Conservation (phyloP, 1,140 invertebrate genomes). For the Pinna nobilis region DNA sequence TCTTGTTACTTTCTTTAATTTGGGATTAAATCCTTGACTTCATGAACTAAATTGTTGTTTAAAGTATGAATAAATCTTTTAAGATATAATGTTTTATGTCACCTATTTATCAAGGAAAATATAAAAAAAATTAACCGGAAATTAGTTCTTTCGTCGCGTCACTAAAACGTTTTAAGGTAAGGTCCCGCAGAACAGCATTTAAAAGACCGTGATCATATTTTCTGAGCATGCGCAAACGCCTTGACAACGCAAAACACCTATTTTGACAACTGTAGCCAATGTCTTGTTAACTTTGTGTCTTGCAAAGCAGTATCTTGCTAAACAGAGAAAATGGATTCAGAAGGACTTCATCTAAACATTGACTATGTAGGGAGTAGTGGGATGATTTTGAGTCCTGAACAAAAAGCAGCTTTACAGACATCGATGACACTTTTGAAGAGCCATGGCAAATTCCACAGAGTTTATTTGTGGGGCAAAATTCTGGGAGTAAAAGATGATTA, state of each 20-base stretch:
- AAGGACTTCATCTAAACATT: slow-evolving; percentile 67
- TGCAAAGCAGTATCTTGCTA: background rate
- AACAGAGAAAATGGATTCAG: slow-evolving; percentile 67
- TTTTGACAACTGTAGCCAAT: background rate
- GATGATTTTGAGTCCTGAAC: slow-evolving; percentile 71
- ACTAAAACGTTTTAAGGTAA: no score
- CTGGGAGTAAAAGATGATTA: slow-evolving; percentile 74
- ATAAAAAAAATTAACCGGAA: no score
- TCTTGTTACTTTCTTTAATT: no score
- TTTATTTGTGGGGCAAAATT: slow-evolving; percentile 76
- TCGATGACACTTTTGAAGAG: slow-evolving; percentile 73
- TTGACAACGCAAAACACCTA: slow-evolving; percentile 43
- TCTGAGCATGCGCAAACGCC: slow-evolving; percentile 21
- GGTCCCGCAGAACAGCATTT: no score
- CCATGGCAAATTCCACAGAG: slow-evolving; percentile 73
- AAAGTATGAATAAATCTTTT: no score
- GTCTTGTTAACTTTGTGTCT: background rate
- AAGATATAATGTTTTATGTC: no score
- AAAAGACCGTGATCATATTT: background rate
- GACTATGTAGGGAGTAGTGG: slow-evolving; percentile 73
- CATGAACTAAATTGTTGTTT: no score
- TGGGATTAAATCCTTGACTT: no score
- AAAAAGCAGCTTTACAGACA: slow-evolving; percentile 73
- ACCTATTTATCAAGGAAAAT: no score
- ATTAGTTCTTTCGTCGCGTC: no score